Conservation (phyloP, 2,797 vertebrate species). For the Syngnathus acus region DNA sequence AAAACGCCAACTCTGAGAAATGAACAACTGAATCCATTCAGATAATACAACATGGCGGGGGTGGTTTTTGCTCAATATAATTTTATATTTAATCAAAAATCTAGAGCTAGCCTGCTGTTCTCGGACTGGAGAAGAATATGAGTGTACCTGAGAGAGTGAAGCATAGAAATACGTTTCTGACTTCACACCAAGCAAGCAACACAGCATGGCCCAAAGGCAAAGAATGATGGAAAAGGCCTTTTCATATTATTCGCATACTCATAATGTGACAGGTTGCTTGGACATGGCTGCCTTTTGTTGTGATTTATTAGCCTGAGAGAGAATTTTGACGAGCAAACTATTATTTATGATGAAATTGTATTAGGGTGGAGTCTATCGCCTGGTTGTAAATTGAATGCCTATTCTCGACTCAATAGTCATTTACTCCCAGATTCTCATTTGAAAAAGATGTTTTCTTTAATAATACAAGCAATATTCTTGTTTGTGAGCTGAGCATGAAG, state of each 20-base stretch:
- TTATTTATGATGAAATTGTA: not conserved
- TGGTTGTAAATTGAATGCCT: not conserved
- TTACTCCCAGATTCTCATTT: not conserved
- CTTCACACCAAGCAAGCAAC: constrained; percentile 1
- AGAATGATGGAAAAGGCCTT: constrained; percentile 1
- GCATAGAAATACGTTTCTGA: constrained; percentile 3
- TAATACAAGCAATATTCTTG: not conserved
- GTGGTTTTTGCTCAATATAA: not conserved
- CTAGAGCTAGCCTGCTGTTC: not conserved
- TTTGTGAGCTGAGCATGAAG: not conserved
- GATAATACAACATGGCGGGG: not conserved
- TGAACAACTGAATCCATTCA: constrained; percentile 2
- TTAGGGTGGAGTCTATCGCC: not conserved
- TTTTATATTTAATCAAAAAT: not conserved
- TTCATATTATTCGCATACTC: constrained; percentile 3
- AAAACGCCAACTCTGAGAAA: not conserved
- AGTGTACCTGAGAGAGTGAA: constrained; percentile 1
- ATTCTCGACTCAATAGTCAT: constrained; percentile 1
- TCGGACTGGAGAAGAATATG: not conserved
- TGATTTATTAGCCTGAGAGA: constrained; percentile 2
- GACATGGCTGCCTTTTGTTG: not conserved
- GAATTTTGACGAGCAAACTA: not conserved
- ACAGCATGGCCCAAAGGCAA: not conserved
- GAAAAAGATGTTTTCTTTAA: not conserved
- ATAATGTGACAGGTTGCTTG: constrained; percentile 2